Evolutionary conservation across 23 tunicate species (phyloP), one percentile per base, ranked within the genome.

Genomic region (Trididemnum nubilum): DNA sequence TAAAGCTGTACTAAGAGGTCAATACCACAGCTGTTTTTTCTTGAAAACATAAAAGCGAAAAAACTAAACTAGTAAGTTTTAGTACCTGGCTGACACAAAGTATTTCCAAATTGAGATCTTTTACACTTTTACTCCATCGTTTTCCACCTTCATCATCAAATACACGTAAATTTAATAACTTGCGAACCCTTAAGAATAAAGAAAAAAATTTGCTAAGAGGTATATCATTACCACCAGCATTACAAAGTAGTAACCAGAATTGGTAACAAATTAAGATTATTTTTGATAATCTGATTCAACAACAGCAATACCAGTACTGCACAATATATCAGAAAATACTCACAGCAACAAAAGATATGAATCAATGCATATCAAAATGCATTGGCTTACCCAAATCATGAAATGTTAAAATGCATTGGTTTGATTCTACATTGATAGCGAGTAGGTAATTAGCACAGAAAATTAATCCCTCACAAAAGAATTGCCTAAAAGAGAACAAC

Each of bases 61-160:
- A 44, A 44, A 44, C 54, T 44, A 9, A n/a, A n/a, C n/a, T n/a
- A 44, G 9, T 44, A 15, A 44, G 54, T 44, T 44, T 44, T 15
- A 44, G 54, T 51, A 93, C 98, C 79, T 93, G 98, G 65, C 98
- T 93, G 24, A 95, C 99, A 90, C 96, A 90, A 28, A 95, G 71
- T 23, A 95, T 81, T 70, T 90, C 99, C 31, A 77, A 44, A 63
- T 90, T 51, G 36, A 36, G 31, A 63, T 90, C 99, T 70, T 86
- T 89, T 12, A 90, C 99, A 38, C 89, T 82, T 73, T 83, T 86
- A 29, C 64, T 50, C 99, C 99, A 95, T 57, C 91, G 38, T 72
- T 83, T 90, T 25, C 83, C 96, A 34, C 86, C 52, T 33, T 95
- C 96, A 79, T 83, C 92, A 34, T 95, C 96, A 72, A 90, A 95